Percentiles rank a stretch among this genome's conserved stretches.
Conservation (phyloP, 2,113 vertebrate species). For the Proteles cristata region DNA sequence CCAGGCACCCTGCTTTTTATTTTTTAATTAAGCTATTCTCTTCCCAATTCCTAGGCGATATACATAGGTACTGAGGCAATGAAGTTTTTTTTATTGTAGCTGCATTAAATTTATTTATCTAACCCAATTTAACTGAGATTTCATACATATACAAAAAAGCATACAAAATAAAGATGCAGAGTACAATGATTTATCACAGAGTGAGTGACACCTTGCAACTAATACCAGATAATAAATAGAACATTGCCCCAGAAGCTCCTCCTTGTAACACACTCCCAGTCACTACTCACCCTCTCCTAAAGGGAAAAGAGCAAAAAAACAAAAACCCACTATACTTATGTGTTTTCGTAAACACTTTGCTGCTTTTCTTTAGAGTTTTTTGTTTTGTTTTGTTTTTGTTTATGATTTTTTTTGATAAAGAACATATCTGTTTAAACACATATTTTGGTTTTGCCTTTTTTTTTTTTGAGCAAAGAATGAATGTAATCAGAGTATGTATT, state of each 20-base stretch:
- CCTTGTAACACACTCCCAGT: neutral
- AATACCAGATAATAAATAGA: neutral
- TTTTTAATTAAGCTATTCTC: neutral
- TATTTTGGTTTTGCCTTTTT: neutral
- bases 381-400: neutral
- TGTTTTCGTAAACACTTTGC: neutral
- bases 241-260: fast-evolving
- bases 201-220: neutral
- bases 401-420: neutral
- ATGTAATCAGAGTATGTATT: neutral
- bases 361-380: slow-evolving; percentile 8
- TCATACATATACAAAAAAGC: neutral
- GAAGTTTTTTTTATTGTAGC: neutral
- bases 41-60: neutral
- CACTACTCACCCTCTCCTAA: neutral
- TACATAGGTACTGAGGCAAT: neutral
- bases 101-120: neutral
- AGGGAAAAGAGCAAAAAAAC: neutral
- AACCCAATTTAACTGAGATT: neutral
- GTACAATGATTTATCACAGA: neutral
- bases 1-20: neutral
- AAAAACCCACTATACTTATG: neutral
- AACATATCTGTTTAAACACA: neutral
- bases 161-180: neutral
- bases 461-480: neutral